Percentiles rank a stretch among this genome's conserved stretches.
These are phyloP conservation scores for Drosophila hydei DNA, from an alignment of 1,140 invertebrate genomes.

Conservation along the genomic window DNA sequence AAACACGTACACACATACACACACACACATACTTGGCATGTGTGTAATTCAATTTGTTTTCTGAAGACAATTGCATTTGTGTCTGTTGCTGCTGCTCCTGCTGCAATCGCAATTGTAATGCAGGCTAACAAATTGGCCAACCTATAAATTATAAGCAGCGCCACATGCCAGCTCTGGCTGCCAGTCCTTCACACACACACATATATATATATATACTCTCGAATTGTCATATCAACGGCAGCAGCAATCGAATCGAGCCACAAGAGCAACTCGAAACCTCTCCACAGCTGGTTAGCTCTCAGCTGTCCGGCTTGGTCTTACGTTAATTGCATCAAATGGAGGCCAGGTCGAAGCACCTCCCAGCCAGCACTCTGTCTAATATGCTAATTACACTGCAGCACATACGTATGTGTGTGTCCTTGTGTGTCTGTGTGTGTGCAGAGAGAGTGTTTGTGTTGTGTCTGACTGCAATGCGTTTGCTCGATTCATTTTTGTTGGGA, in stretches of 20 bases:
- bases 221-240: slow-evolving; percentile 75
- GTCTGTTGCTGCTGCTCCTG: slow-evolving; percentile 3
- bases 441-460: slow-evolving; percentile 23
- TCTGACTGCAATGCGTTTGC: slow-evolving; percentile 70
- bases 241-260: slow-evolving; percentile 33
- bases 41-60: slow-evolving; percentile 63
- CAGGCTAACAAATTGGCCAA: slow-evolving; percentile 57
- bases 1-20: slow-evolving; percentile 2
- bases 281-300: slow-evolving; percentile 6
- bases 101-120: slow-evolving; percentile 37
- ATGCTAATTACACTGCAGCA: slow-evolving; percentile 80
- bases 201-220: background rate
- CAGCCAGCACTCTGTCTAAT: slow-evolving; percentile 58
- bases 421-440: slow-evolving; percentile 34
- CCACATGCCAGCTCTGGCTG: background rate
- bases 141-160: slow-evolving; percentile 62
- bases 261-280: slow-evolving; percentile 18
- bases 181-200: background rate
- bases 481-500: slow-evolving; percentile 68
- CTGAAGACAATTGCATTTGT: slow-evolving; percentile 58
- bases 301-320: slow-evolving; percentile 40
- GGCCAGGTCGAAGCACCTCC: slow-evolving; percentile 49
- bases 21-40: background rate
- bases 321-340: slow-evolving; percentile 77
- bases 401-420: slow-evolving; percentile 2